phyloP scores from a whole-genome alignment of 2,797 vertebrate genomes.

The Gadopsis bispinosus region DNA sequence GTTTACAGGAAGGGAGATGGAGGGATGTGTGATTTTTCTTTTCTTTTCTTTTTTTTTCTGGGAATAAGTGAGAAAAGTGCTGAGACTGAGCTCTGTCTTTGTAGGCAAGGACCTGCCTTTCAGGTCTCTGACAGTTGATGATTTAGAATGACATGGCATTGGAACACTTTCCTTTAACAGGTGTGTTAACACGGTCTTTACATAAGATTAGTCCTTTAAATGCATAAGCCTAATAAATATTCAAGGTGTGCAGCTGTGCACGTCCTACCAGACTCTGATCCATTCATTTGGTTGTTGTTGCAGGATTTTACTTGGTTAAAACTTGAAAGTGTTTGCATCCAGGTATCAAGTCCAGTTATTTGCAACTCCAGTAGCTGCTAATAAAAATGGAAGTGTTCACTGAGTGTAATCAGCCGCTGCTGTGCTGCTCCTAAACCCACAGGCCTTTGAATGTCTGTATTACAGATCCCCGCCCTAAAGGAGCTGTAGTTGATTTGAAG shows the following conservation, averaged over 20 bases:
- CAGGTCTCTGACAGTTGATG: not conserved
- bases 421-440: not conserved
- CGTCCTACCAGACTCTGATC: not conserved
- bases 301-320: not conserved
- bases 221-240: not conserved
- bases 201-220: not conserved
- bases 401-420: not conserved
- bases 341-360: not conserved
- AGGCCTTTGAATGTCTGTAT: not conserved
- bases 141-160: not conserved
- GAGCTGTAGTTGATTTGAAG: not conserved
- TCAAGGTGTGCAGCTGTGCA: not conserved
- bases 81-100: not conserved
- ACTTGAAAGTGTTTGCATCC: not conserved
- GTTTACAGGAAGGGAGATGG: constrained; percentile 33
- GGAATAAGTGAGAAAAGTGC: constrained; percentile 6
- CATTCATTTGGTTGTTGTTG: not conserved
- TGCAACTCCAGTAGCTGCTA: not conserved
- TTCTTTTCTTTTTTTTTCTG: not conserved
- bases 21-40: constrained; percentile 4
- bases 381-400: not conserved
- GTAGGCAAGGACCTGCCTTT: not conserved
- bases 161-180: not conserved
- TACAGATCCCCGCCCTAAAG: not conserved
- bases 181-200: not conserved